Conservation (phyloP, 2,113 vertebrate species). For the Aythya baeri region DNA sequence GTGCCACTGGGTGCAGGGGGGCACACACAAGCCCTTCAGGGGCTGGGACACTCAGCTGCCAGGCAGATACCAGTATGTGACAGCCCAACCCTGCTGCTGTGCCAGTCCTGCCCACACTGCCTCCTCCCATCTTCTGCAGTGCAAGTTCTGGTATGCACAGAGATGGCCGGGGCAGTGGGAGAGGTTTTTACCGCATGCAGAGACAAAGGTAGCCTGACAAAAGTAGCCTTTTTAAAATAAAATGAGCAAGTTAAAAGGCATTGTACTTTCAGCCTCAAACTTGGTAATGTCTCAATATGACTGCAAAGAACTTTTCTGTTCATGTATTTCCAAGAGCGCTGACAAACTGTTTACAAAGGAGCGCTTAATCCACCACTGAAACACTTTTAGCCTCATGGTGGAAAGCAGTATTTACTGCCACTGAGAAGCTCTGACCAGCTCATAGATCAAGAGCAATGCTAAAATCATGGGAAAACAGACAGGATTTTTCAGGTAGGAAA, state of each 20-base stretch:
- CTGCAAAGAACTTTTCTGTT: background rate
- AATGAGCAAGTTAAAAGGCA: background rate
- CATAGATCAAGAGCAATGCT: background rate
- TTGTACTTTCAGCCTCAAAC: background rate
- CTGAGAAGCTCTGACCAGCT: background rate
- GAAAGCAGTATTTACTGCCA: background rate
- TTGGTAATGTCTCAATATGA: background rate
- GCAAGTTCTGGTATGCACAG: background rate
- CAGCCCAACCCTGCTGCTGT: background rate
- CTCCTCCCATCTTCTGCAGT: background rate
- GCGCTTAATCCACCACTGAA: background rate
- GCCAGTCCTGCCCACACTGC: fast-evolving
- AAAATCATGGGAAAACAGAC: background rate
- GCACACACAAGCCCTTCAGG: background rate
- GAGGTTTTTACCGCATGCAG: background rate
- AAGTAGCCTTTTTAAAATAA: slow-evolving; percentile 12
- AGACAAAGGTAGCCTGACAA: background rate
- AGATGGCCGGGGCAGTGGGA: background rate
- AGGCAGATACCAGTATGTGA: background rate
- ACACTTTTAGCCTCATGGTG: background rate
- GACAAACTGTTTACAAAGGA: slow-evolving; percentile 34
- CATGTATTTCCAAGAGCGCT: background rate
- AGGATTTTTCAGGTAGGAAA: background rate
- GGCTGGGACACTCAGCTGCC: background rate
- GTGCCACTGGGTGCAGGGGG: background rate